Base-by-base conservation (phyloP, 1,140 invertebrate species). In the Micrasema longulum region DNA sequence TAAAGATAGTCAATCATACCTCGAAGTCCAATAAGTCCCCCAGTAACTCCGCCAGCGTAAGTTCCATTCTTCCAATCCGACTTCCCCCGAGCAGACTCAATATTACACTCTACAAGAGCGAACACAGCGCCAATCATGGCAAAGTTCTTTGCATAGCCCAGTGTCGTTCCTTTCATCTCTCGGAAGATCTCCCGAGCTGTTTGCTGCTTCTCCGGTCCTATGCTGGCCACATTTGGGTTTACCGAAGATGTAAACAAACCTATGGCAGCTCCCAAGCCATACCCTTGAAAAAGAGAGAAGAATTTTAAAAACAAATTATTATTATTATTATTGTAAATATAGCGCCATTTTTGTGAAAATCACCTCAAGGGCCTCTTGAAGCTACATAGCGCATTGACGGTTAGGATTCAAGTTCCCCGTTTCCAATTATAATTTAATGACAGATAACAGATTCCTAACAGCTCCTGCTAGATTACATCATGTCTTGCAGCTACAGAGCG, bases 121-220 rank as follows among this genome's bases (percentile, higher is more conserved):
- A 99, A 99, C 53, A 99, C 88, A 18, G 92, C 90, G 65, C 97
- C 98, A 76, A 99, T 88, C 50, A 97, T 86, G 16, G 97, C 97
- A 90, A 99, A 99, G 83, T 98, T 99, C 85, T 99, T 99, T 0
- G 94, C 97, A 85, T 99, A 98, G 62, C 93, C 90, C 43, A 96
- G 80, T 57, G 95, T 96, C 5, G 96, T 92, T 0, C 85, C 87
- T 84, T 94, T 95, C 95, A 99, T 97, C 84, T 99, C 98, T 47
- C 89, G 83, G 69, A 97, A 89, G 48, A 97, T 91, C 84, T 96
- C 91, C 75, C 89, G 82, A 0, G 92, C 94, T 11, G 92, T 92
- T 84, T 96, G 95, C 76, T 90, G 91, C 80, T 94, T 93, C 79
- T 93, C 93, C 43, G 92, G 88, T 50, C 85, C 89, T 2, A 87